Conservation (phyloP, 2,888 invertebrate species). For the Protophormia terraenovae region DNA sequence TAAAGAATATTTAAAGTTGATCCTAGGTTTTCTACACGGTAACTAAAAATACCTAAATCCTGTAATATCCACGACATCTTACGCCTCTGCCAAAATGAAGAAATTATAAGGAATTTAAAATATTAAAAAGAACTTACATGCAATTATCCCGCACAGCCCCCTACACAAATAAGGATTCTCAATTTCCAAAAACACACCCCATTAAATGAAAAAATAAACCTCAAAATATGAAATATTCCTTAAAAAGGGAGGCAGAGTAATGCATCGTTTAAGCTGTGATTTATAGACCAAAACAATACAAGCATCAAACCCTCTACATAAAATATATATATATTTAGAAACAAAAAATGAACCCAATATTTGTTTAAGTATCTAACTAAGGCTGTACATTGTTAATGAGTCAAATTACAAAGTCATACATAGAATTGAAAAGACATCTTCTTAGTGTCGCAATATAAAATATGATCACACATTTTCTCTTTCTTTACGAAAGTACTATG, state of each 20-base stretch:
- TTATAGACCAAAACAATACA: slow-evolving; percentile 74
- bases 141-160: slow-evolving; percentile 36
- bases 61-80: neutral
- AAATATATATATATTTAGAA: neutral
- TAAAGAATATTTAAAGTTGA: no score
- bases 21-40: neutral
- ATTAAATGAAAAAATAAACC: neutral
- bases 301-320: slow-evolving; percentile 46
- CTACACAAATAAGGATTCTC: neutral
- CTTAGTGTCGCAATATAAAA: neutral
- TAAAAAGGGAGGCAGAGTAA: slow-evolving; percentile 61
- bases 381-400: slow-evolving; percentile 75
- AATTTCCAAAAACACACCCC: neutral
- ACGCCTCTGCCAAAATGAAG: neutral
- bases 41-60: neutral
- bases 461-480: slow-evolving; percentile 36
- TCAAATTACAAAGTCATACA: slow-evolving; percentile 74
- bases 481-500: neutral
- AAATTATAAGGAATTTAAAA: slow-evolving; percentile 1
- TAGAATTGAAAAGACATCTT: neutral
- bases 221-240: slow-evolving; percentile 1
- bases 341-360: slow-evolving; percentile 19
- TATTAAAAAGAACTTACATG: neutral
- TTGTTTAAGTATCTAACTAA: slow-evolving; percentile 24
- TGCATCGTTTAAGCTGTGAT: slow-evolving; percentile 79